These are phyloP conservation scores for Mongoloraphidia duomilia DNA, from an alignment of 2,888 invertebrate genomes.

Conservation along the genomic window DNA sequence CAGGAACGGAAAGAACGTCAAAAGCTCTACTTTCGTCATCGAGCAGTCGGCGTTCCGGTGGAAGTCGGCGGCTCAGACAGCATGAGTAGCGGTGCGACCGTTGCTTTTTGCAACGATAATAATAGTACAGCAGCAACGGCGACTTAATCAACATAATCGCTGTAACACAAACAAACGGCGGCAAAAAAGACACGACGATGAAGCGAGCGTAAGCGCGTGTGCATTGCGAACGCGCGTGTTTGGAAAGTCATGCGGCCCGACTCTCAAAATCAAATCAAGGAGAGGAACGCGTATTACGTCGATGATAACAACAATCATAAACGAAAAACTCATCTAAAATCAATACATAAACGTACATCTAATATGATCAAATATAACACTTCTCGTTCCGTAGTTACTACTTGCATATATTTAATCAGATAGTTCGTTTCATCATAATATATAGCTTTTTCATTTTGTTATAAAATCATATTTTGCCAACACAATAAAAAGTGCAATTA, in stretches of 20 bases:
- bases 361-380: neutral
- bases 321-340: neutral
- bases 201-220: no score
- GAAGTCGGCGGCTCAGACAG: no score
- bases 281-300: constrained; percentile 4
- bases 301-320: constrained; percentile 1
- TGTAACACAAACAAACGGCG: no score
- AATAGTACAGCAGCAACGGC: no score
- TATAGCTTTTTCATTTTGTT: neutral
- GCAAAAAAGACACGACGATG: no score
- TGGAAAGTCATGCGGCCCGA: neutral
- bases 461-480: neutral
- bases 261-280: constrained; percentile 1
- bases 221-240: neutral
- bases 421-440: neutral
- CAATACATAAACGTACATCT: neutral
- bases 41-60: no score
- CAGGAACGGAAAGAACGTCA: no score
- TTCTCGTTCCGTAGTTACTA: neutral
- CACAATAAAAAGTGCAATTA: neutral
- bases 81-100: no score
- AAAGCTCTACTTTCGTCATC: no score
- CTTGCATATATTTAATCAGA: neutral
- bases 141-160: no score
- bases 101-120: no score